These are phyloP conservation scores for Numenius arquata DNA, from an alignment of 2,113 vertebrate species.

Conservation along the genomic window DNA sequence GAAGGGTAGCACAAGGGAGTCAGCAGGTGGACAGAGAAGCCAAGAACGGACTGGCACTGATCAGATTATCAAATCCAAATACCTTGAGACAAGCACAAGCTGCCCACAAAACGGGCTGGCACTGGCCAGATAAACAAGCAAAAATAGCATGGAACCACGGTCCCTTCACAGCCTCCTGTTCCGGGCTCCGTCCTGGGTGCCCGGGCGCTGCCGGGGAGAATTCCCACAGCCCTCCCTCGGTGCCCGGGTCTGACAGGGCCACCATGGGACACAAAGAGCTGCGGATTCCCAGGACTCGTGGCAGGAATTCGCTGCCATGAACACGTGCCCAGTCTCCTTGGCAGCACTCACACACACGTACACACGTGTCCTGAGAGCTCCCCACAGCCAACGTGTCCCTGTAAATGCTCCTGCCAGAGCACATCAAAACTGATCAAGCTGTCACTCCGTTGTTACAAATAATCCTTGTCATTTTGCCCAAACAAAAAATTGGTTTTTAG, in stretches of 20 bases:
- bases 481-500: rapidly evolving
- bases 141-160: background rate
- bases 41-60: slow-evolving; percentile 73
- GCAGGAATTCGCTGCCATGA: background rate
- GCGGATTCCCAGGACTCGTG: background rate
- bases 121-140: slow-evolving; percentile 51
- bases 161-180: background rate
- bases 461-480: background rate
- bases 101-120: slow-evolving; percentile 64
- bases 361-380: background rate
- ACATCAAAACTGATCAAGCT: background rate
- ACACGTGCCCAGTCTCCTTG: background rate
- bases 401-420: background rate
- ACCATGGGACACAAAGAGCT: background rate
- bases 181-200: background rate
- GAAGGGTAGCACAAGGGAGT: slow-evolving; percentile 70
- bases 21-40: slow-evolving; percentile 75
- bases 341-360: background rate
- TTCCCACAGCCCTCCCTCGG: background rate
- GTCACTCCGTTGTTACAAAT: background rate
- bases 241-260: background rate
- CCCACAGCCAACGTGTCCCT: rapidly evolving
- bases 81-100: slow-evolving; percentile 72
- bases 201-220: background rate
- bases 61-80: slow-evolving; percentile 73